phyloP scores from a whole-genome alignment of 1,140 invertebrate species.

The Spodoptera frugiperda region DNA sequence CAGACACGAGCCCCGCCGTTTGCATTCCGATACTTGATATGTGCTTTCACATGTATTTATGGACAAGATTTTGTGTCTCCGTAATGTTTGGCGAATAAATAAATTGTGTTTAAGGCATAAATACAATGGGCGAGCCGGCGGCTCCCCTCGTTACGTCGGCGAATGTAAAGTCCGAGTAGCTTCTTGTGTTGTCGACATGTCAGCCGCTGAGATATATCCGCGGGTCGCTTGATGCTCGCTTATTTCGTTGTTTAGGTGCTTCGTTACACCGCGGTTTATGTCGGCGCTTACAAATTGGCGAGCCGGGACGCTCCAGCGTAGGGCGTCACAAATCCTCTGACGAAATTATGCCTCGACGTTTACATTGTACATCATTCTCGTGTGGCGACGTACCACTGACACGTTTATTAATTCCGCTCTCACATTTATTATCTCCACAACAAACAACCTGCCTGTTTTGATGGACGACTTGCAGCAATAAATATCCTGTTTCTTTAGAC shows the following conservation, averaged over 20 bases:
- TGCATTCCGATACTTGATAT: constrained; percentile 85
- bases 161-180: constrained; percentile 79
- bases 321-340: constrained; percentile 56
- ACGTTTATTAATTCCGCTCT: constrained; percentile 50
- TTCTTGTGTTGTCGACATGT: constrained; percentile 77
- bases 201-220: constrained; percentile 78
- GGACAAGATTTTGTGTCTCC: constrained; percentile 85
- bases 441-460: constrained; percentile 37
- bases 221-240: constrained; percentile 66
- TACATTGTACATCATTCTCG: constrained; percentile 61
- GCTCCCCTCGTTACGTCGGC: constrained; percentile 83
- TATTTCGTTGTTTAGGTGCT: constrained; percentile 82
- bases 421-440: constrained; percentile 43
- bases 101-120: constrained; percentile 83
- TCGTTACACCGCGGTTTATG: constrained; percentile 80
- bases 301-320: constrained; percentile 54
- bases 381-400: constrained; percentile 46
- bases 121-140: constrained; percentile 81
- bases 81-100: constrained; percentile 85
- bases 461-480: constrained; percentile 14
- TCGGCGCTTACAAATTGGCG: constrained; percentile 81
- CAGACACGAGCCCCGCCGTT: constrained; percentile 80
- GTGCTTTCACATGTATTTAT: constrained; percentile 85
- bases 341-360: constrained; percentile 56
- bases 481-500: constrained; percentile 4